A percentile compares a stretch with the other conserved stretches of the same genome.
phyloP scores from a whole-genome alignment of 2,797 vertebrate species.

The Geotrypetes seraphini region DNA sequence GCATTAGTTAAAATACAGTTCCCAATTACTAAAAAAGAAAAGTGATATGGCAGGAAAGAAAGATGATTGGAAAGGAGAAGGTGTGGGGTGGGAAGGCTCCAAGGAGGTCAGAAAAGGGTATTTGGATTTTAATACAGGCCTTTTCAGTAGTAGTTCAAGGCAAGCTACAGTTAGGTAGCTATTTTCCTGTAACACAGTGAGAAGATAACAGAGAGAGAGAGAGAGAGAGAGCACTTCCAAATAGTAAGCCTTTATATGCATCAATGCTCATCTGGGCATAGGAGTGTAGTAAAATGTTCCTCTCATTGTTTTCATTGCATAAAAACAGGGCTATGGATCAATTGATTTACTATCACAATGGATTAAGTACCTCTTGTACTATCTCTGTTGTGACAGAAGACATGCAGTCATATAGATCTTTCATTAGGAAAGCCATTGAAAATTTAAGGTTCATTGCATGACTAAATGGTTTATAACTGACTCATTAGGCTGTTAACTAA shows the following conservation, averaged over 20 bases:
- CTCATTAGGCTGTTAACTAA: constrained; percentile 61
- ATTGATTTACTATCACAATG: constrained; percentile 67
- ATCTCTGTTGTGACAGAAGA: constrained; percentile 58
- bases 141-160: too few relatives aligned
- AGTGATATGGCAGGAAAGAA: too few relatives aligned
- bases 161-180: too few relatives aligned
- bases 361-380: constrained; percentile 52
- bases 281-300: constrained; percentile 44
- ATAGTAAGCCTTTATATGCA: constrained; percentile 47
- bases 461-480: constrained; percentile 53
- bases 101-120: too few relatives aligned
- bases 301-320: constrained; percentile 49
- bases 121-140: too few relatives aligned
- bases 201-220: too few relatives aligned
- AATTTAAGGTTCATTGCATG: constrained; percentile 55
- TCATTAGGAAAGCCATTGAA: constrained; percentile 63
- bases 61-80: too few relatives aligned
- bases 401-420: constrained; percentile 60
- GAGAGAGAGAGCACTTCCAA: constrained; percentile 53
- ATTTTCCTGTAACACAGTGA: constrained; percentile 40
- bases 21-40: too few relatives aligned
- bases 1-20: too few relatives aligned
- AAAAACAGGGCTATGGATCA: constrained; percentile 61
- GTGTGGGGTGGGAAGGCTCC: too few relatives aligned
- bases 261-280: constrained; percentile 43